Evolutionary conservation across 2,888 invertebrate species (phyloP).

Genomic region (Perizoma affinitatum): DNA sequence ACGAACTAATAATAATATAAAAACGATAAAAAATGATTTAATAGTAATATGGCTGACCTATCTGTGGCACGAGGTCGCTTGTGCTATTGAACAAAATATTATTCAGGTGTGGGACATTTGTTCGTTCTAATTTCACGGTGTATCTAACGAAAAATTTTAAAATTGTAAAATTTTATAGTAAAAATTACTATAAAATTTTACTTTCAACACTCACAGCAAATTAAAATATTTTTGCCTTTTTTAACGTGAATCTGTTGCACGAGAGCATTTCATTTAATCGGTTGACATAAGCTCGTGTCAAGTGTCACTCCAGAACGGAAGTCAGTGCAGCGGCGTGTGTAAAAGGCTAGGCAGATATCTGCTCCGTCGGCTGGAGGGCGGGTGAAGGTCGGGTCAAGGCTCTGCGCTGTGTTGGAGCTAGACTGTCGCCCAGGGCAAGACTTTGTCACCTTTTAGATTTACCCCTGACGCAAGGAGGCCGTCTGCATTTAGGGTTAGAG

Average conservation of each 20-base stretch:
- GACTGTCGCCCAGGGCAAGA: slow-evolving; percentile 10
- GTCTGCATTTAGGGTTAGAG: no score
- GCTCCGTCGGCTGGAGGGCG: slow-evolving; percentile 33
- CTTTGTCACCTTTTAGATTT: slow-evolving; percentile 11
- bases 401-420: slow-evolving; percentile 50
- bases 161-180: no score
- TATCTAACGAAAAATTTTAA: no score
- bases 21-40: no score
- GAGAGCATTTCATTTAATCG: slow-evolving; percentile 18
- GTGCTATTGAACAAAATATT: no score
- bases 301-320: slow-evolving; percentile 18
- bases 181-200: no score
- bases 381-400: slow-evolving; percentile 74
- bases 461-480: no score
- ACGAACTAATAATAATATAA: no score
- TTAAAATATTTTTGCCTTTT: slow-evolving; percentile 4
- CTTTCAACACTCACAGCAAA: background rate
- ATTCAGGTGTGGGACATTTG: no score
- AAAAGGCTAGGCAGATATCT: slow-evolving; percentile 29
- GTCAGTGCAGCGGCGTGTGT: slow-evolving; percentile 28
- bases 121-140: no score
- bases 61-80: no score
- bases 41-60: no score
- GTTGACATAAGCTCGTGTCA: slow-evolving; percentile 30
- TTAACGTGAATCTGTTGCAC: slow-evolving; percentile 12